Conservation (phyloP, 2,797 vertebrate species). For the Manis pentadactyla region DNA sequence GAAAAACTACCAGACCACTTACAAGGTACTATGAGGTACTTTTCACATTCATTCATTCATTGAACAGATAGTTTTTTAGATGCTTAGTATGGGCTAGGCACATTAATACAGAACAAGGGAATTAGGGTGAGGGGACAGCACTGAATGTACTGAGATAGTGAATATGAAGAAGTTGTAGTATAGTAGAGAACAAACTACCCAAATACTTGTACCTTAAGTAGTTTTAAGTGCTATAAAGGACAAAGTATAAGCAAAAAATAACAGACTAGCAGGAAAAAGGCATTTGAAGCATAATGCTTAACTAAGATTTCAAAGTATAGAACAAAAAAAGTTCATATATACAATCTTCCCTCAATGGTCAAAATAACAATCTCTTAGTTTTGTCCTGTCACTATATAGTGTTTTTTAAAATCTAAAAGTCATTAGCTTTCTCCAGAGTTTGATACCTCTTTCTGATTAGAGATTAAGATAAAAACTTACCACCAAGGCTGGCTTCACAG, state of each 20-base stretch:
- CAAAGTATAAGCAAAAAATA: background rate
- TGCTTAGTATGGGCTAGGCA: background rate
- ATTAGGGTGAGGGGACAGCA: background rate
- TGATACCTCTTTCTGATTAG: background rate
- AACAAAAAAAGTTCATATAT: background rate
- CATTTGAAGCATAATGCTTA: background rate
- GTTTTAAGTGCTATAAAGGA: background rate
- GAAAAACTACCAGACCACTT: constrained; percentile 53
- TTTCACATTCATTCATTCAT: constrained; percentile 42
- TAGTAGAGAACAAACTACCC: background rate
- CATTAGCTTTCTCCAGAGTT: constrained; percentile 42
- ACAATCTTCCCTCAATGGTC: background rate
- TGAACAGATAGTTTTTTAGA: background rate
- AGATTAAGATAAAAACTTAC: background rate
- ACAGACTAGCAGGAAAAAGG: background rate
- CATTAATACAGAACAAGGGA: background rate
- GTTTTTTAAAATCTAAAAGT: background rate
- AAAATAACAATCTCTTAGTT: background rate
- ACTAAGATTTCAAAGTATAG: background rate
- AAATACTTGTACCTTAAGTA: background rate
- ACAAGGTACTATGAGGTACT: background rate
- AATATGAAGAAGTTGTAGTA: background rate
- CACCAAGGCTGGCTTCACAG: background rate
- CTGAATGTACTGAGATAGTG: background rate
- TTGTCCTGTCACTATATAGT: background rate